Conservation (phyloP, 2,888 invertebrate species). For the Amphipoea lucens region DNA sequence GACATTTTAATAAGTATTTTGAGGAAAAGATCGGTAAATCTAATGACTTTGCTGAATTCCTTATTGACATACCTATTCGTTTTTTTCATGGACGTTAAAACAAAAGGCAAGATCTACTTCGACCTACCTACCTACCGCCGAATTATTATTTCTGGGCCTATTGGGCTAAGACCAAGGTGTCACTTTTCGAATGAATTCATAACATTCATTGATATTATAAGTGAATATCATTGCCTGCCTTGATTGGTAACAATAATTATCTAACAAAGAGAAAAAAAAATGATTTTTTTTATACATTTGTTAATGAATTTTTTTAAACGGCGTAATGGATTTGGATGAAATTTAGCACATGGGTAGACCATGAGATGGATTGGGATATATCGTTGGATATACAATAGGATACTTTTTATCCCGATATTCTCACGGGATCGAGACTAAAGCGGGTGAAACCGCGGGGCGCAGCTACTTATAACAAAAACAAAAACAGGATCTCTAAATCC, state of each 20-base stretch:
- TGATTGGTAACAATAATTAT: not conserved
- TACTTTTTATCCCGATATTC: no score
- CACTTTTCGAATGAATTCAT: not conserved
- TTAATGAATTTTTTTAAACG: no score
- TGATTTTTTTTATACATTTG: no score
- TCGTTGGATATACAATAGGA: no score
- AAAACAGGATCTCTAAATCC: not conserved
- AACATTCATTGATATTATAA: not conserved
- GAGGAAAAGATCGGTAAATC: not conserved
- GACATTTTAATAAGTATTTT: not conserved
- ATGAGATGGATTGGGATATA: no score
- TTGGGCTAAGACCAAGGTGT: not conserved
- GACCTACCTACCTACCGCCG: not conserved
- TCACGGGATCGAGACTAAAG: no score
- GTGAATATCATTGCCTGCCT: not conserved
- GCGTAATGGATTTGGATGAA: no score
- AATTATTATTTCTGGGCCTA: not conserved
- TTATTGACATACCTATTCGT: not conserved
- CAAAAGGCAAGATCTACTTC: not conserved
- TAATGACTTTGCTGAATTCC: slow-evolving; percentile 2
- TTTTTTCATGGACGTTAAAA: not conserved
- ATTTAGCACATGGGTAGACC: no score
- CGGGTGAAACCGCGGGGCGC: no score
- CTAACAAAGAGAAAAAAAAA: no score
- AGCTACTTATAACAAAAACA: not conserved